Percentiles rank a stretch among this genome's conserved stretches.
phyloP scores from a whole-genome alignment of 1,140 invertebrate species.

The Anastrepha ludens region DNA sequence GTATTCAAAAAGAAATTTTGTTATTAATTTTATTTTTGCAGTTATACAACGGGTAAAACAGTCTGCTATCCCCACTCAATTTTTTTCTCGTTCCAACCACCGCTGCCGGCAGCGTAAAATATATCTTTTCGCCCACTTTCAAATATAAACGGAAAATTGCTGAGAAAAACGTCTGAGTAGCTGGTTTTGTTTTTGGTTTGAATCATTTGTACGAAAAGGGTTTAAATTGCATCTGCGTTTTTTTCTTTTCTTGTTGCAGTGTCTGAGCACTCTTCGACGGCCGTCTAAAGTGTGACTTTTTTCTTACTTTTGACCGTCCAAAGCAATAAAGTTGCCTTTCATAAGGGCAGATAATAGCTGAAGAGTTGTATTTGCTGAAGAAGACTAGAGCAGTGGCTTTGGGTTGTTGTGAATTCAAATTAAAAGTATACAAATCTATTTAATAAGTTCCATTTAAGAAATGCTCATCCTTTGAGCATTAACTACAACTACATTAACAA shows the following conservation, averaged over 20 bases:
- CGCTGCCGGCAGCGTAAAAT: neutral
- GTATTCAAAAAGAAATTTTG: constrained; percentile 39
- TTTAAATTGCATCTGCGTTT: constrained; percentile 36
- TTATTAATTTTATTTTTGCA: constrained; percentile 55
- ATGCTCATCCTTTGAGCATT: constrained; percentile 20
- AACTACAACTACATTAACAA: neutral
- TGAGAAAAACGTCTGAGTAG: neutral
- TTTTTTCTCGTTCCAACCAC: neutral
- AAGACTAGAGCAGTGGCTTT: neutral
- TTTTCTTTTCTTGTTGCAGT: neutral
- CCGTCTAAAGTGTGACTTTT: constrained; percentile 16
- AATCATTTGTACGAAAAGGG: constrained; percentile 51
- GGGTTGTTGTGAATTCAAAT: constrained; percentile 55
- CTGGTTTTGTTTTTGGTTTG: neutral
- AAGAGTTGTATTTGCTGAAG: neutral
- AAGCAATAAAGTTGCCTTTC: constrained; percentile 24
- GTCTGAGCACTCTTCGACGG: constrained; percentile 32
- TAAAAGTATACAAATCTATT: constrained; percentile 56
- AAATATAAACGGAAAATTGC: neutral
- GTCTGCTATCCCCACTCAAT: neutral
- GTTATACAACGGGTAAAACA: neutral
- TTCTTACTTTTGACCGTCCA: constrained; percentile 3
- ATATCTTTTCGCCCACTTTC: neutral
- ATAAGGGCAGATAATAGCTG: too few species aligned
- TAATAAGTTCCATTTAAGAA: constrained; percentile 55